phyloP scores from a whole-genome alignment of 2,113 vertebrate genomes.

The Pelecanoides urinatrix region DNA sequence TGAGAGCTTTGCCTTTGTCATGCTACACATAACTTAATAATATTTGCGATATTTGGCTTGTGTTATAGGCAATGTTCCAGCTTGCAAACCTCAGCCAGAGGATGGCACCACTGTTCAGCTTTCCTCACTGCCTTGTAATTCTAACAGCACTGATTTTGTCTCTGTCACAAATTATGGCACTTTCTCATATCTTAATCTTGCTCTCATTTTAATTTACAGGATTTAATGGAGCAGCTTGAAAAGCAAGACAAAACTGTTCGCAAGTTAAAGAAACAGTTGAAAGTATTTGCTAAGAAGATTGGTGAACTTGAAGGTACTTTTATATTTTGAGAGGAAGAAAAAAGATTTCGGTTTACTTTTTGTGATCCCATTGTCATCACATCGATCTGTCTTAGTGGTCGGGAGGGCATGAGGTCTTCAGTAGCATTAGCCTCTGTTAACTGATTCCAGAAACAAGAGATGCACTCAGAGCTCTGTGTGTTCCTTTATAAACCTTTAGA shows the following conservation, averaged over 20 bases:
- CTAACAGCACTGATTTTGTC: constrained; percentile 58
- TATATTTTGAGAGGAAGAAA: neutral
- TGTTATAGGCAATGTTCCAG: constrained; percentile 2
- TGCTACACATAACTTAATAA: constrained; percentile 39
- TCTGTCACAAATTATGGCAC: neutral
- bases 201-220: constrained; percentile 74
- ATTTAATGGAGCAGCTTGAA: constrained; percentile 98
- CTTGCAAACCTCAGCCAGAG: constrained; percentile 59
- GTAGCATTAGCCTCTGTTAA: neutral
- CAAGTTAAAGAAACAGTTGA: constrained; percentile 97
- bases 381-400: neutral
- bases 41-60: constrained; percentile 28
- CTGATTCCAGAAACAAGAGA: neutral
- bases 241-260: constrained; percentile 98
- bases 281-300: constrained; percentile 98
- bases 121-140: constrained; percentile 18
- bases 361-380: neutral
- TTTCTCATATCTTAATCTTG: neutral
- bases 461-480: neutral
- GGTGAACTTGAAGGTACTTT: constrained; percentile 94
- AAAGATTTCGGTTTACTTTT: neutral
- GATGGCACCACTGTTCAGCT: constrained; percentile 61
- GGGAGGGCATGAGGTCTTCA: neutral
- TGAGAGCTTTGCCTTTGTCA: constrained; percentile 53
- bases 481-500: neutral